Evolutionary conservation across 1,140 invertebrate species (phyloP).

Genomic region (Atta cephalotes): DNA sequence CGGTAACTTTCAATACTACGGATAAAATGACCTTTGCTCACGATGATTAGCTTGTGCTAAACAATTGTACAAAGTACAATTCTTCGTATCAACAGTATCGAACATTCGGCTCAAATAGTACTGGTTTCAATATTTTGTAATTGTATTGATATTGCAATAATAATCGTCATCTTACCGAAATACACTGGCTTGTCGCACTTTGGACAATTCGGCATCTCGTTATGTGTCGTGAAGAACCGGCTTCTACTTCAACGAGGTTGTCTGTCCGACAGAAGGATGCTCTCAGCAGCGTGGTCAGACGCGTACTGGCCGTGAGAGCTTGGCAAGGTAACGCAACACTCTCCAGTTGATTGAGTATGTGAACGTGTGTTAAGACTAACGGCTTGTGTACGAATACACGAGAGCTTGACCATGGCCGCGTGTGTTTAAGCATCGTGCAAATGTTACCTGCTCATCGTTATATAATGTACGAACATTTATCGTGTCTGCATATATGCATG

Average conservation of each 20-base stretch:
- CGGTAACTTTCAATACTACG: background rate
- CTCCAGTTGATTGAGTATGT: slow-evolving; percentile 82
- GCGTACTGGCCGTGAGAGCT: slow-evolving; percentile 78
- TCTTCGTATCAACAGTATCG: background rate
- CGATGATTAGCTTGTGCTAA: no score
- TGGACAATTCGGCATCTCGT: slow-evolving; percentile 87
- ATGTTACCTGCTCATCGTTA: slow-evolving; percentile 51
- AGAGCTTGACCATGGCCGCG: slow-evolving; percentile 39
- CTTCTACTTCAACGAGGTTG: slow-evolving; percentile 2
- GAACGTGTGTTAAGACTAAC: slow-evolving; percentile 76
- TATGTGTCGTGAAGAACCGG: slow-evolving; percentile 50
- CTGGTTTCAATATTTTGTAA: background rate
- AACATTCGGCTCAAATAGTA: background rate
- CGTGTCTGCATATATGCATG: background rate
- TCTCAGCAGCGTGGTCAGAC: slow-evolving; percentile 82
- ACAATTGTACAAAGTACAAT: background rate
- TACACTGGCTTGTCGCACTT: slow-evolving; percentile 88
- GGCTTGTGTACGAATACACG: slow-evolving; percentile 27
- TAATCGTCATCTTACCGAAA: slow-evolving; percentile 85
- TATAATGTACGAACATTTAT: slow-evolving; percentile 4
- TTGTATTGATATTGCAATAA: background rate
- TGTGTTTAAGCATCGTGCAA: slow-evolving; percentile 35
- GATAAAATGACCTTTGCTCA: background rate
- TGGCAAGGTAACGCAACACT: slow-evolving; percentile 83
- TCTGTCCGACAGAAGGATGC: slow-evolving; percentile 67